Base-by-base conservation (phyloP, 2,797 vertebrate genomes). In the Helostoma temminkii region DNA sequence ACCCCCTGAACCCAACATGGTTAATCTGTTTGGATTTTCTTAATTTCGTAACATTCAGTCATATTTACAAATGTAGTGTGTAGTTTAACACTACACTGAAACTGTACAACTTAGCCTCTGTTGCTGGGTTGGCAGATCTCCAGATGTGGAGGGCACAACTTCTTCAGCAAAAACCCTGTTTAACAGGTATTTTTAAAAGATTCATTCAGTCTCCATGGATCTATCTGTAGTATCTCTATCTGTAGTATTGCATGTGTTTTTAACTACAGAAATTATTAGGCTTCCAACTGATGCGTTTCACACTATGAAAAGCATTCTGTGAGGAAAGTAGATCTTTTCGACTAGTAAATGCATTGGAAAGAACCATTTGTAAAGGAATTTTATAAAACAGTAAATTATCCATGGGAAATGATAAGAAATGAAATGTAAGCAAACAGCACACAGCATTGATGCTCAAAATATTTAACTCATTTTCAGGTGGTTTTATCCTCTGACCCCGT, bases 401-500 rank as follows among this genome's bases (percentile, higher is more conserved):
- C 5, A 7, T 43, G 26, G 9, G 22, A 22, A 18, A 41, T 32
- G 37, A 36, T 12, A 55, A 22, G 25, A 25, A 56, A 42, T 16
- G 46, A 21, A 43, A 39, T 28, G 43, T 67, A 22, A 37, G 16
- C n/a, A 12, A 52, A 18, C 56, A 36, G n/a, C 4, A n/a, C 43
- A 26, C 1, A 39, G 18, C 10, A 37, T 9, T 21, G 32, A 53
- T 46, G 42, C 26, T 25, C 8, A 24, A 59, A 8, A n/a, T 3
- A 55, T 43, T 63, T 56, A 4, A 37, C 22, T 52, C 1, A 39
- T 30, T 41, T 49, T 24, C 34, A 65, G 18, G 54, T 14, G 7
- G 9, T 45, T 21, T 18, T 7, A 9, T 19, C 34, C 50, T 57
- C 32, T 64, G 65, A 34, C 54, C 19, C 50, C 58, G 53, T 26